Conservation (phyloP, 2,888 invertebrate genomes). For the Dugesia japonica region DNA sequence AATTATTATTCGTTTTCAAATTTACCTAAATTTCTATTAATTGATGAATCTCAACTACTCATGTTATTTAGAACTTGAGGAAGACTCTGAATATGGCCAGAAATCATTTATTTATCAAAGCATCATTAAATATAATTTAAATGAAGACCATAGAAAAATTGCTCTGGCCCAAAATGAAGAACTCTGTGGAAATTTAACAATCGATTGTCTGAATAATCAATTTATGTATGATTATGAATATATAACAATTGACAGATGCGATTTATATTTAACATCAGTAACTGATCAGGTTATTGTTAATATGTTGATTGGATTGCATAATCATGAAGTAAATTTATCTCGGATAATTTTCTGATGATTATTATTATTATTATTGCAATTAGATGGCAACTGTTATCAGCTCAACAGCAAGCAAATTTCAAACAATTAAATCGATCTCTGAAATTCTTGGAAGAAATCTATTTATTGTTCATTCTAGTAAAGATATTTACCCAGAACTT, state of each 20-base stretch:
- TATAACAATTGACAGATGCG: not conserved
- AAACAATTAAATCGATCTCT: not conserved
- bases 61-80: not conserved
- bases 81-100: not conserved
- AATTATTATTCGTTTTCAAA: too few species aligned
- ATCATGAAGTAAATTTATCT: not conserved
- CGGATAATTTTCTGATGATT: not conserved
- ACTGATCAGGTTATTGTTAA: not conserved
- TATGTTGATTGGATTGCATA: not conserved
- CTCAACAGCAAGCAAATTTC: not conserved
- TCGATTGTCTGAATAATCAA: not conserved
- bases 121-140: not conserved
- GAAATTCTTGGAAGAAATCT: not conserved
- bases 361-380: not conserved
- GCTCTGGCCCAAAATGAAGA: not conserved
- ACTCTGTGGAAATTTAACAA: not conserved
- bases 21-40: too few species aligned
- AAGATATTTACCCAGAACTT: not conserved
- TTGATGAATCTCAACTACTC: too few species aligned
- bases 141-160: not conserved
- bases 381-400: not conserved
- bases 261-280: not conserved
- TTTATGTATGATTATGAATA: conserved; percentile 8
- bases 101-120: not conserved
- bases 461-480: not conserved